Base-by-base conservation (phyloP, 1,140 invertebrate species). In the Choristoneura fumiferana region DNA sequence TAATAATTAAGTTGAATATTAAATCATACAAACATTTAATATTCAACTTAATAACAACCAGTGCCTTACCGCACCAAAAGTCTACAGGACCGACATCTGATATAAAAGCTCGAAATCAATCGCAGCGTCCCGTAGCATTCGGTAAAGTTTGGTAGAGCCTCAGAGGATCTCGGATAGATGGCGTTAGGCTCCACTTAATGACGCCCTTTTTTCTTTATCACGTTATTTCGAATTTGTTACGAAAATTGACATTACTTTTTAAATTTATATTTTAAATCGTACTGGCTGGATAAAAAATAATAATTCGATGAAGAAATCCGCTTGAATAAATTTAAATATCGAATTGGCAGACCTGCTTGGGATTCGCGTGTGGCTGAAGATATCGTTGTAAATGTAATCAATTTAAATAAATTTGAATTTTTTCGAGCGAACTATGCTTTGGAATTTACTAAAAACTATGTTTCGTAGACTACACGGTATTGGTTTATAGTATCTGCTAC, bases 131-230 rank as follows among this genome's bases (percentile, higher is more conserved):
- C 83, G 82, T 57, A 88, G 76, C 85, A 83, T 83, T 83, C 78
- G 81, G 71, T 78, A 39, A 35, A 62, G 61, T 69, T 75, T 60
- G 73, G 68, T 82, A 88, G 82, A 88, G 76, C 85, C 85, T 88
- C 85, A 75, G 71, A 81, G 78, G 82, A 84, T 81, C 81, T 83
- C 62, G 76, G 79, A 81, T 87, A 88, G 85, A 88, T 88, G 85
- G 85, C 85, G 85, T 81, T 86, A 85, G 70, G 74, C 74, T 79
- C 65, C 73, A 71, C 63, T 57, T 84, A 81, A 81, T 83, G 59
- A 71, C 68, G 13, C 58, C 45, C 56, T 66, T 65, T 60, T 68
- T 68, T 63, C 54, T 63, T 56, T 66, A 36, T 59, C 65, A 60
- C 43, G n/a, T 22, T 1, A 49, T 54, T 17, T 17, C 33, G 33